These are phyloP conservation scores for Fragum fragum DNA, from an alignment of 2,888 invertebrate genomes.

Conservation along the genomic window DNA sequence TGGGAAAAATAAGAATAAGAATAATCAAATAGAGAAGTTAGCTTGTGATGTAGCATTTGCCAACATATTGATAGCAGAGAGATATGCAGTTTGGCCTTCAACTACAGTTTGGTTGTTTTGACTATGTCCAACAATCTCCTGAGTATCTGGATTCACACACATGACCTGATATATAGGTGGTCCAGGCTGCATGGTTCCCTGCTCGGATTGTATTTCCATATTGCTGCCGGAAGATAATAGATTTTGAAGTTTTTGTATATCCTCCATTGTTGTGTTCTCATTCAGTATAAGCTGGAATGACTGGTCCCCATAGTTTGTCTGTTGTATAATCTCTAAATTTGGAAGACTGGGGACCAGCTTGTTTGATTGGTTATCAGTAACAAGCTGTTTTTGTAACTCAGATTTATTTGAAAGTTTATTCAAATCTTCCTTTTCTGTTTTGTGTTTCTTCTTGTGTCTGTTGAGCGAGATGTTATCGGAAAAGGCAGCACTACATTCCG, in stretches of 20 bases:
- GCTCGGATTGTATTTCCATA: neutral
- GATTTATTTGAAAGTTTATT: slow-evolving; percentile 32
- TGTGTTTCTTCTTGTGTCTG: slow-evolving; percentile 81
- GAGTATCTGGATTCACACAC: slow-evolving; percentile 62
- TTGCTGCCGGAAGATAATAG: slow-evolving; percentile 37
- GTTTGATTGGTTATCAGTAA: slow-evolving; percentile 1
- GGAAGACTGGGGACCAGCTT: neutral
- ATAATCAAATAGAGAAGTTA: neutral
- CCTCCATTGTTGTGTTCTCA: slow-evolving; percentile 47
- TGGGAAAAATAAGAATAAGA: neutral
- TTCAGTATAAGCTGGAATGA: slow-evolving; percentile 49
- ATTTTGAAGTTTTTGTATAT: slow-evolving; percentile 48
- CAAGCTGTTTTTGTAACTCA: slow-evolving; percentile 41
- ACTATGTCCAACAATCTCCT: slow-evolving; percentile 63
- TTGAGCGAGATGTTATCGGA: slow-evolving; percentile 82
- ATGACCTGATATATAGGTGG: slow-evolving; percentile 59
- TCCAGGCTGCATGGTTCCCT: slow-evolving; percentile 17
- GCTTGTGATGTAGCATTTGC: slow-evolving; percentile 36
- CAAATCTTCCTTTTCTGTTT: slow-evolving; percentile 31
- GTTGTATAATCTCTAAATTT: slow-evolving; percentile 35
- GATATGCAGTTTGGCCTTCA: slow-evolving; percentile 7
- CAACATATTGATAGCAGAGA: slow-evolving; percentile 39
- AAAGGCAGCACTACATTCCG: slow-evolving; percentile 83
- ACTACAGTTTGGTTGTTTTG: slow-evolving; percentile 39
- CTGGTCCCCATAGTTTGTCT: slow-evolving; percentile 36